phyloP scores from a whole-genome alignment of 2,113 vertebrate species.

The Nycticorax nycticorax region DNA sequence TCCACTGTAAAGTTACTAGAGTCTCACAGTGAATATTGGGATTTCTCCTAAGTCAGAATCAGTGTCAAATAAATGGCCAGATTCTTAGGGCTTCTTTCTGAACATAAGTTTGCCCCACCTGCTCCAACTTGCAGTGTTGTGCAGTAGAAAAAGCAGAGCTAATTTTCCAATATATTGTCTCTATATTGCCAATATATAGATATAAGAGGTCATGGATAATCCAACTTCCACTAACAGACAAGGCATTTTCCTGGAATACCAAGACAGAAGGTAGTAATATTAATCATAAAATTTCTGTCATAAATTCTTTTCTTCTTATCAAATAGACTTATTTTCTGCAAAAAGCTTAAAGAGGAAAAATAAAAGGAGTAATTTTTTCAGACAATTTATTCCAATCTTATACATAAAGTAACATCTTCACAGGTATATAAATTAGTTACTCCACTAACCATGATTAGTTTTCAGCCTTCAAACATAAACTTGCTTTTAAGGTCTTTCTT shows the following conservation, averaged over 20 bases:
- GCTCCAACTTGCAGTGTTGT: neutral
- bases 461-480: neutral
- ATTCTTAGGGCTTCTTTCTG: neutral
- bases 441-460: neutral
- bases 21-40: neutral
- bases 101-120: neutral
- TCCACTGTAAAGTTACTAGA: neutral
- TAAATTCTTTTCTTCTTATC: neutral
- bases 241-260: neutral
- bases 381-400: neutral
- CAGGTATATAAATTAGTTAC: neutral
- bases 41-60: neutral
- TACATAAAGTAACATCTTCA: neutral
- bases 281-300: neutral
- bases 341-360: neutral
- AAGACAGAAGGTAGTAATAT: neutral
- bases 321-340: neutral
- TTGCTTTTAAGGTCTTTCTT: neutral
- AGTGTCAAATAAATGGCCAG: neutral
- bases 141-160: neutral
- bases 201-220: neutral
- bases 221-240: neutral
- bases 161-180: neutral
- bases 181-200: neutral
- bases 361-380: neutral